Evolutionary conservation across 2,888 invertebrate genomes (phyloP).

Genomic region (Antheraea yamamai): DNA sequence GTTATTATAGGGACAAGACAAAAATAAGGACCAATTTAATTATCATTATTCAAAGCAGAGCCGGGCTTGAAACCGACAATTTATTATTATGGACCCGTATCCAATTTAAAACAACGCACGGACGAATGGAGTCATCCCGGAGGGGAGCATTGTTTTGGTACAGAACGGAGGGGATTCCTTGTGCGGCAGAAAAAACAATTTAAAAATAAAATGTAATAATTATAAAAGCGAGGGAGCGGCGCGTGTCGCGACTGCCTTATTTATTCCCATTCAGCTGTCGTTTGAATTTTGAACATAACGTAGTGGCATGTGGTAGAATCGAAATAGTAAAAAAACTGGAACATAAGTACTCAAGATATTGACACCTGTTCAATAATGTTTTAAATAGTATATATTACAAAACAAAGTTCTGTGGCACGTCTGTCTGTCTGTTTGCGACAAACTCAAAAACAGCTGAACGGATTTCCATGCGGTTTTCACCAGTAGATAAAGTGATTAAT

Average conservation of each 20-base stretch:
- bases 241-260: constrained; percentile 76
- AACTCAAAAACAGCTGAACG: no score
- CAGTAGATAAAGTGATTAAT: no score
- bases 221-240: constrained; percentile 76
- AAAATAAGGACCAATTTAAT: constrained; percentile 77
- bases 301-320: constrained; percentile 22
- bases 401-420: no score
- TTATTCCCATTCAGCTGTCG: constrained; percentile 78
- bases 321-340: constrained; percentile 4
- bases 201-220: constrained; percentile 82
- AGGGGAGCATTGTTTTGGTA: constrained; percentile 75
- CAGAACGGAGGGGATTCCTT: constrained; percentile 71
- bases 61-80: constrained; percentile 77
- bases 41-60: constrained; percentile 77
- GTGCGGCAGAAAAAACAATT: constrained; percentile 79
- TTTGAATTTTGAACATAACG: constrained; percentile 63
- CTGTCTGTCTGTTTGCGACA: no score
- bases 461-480: no score
- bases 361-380: constrained; percentile 13
- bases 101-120: constrained; percentile 81
- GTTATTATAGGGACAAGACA: constrained; percentile 48
- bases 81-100: constrained; percentile 82
- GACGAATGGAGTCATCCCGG: constrained; percentile 70
- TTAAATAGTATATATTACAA: not conserved
- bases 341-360: constrained; percentile 14